Percentiles rank a stretch among this genome's conserved stretches.
These are phyloP conservation scores for Microplitis mediator DNA, from an alignment of 1,140 invertebrate species.

Conservation along the genomic window DNA sequence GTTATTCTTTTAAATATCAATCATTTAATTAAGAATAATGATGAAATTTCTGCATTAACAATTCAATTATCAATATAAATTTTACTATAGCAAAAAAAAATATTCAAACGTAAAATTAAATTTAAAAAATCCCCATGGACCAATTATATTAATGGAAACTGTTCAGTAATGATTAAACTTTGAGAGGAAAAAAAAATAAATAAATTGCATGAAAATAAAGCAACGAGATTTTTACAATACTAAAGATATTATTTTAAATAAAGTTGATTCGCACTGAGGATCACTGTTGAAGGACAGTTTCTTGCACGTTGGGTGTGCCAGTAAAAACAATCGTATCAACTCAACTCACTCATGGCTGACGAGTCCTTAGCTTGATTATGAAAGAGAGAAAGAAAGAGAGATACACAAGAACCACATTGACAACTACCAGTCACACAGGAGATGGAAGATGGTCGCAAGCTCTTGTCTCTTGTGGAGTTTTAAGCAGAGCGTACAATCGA, in stretches of 20 bases:
- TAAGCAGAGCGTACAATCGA: too few species aligned
- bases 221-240: too few species aligned
- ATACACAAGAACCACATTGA: too few species aligned
- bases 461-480: constrained; percentile 19
- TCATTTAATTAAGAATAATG: background rate
- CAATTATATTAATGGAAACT: too few species aligned
- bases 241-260: constrained; percentile 34
- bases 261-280: constrained; percentile 42
- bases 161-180: too few species aligned
- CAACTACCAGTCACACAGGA: constrained; percentile 35
- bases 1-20: background rate
- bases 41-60: background rate
- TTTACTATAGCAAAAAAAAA: too few species aligned
- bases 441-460: constrained; percentile 35
- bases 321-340: constrained; percentile 61
- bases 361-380: constrained; percentile 35
- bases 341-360: constrained; percentile 51
- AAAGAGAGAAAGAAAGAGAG: background rate
- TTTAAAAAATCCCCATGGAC: too few species aligned
- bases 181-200: background rate
- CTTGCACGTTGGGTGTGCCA: constrained; percentile 55
- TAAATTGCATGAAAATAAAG: background rate
- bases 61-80: too few species aligned
- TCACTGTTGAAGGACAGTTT: constrained; percentile 60
- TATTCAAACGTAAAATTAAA: too few species aligned